Evolutionary conservation across 1,140 invertebrate species (phyloP).

Genomic region (Microplitis demolitor): DNA sequence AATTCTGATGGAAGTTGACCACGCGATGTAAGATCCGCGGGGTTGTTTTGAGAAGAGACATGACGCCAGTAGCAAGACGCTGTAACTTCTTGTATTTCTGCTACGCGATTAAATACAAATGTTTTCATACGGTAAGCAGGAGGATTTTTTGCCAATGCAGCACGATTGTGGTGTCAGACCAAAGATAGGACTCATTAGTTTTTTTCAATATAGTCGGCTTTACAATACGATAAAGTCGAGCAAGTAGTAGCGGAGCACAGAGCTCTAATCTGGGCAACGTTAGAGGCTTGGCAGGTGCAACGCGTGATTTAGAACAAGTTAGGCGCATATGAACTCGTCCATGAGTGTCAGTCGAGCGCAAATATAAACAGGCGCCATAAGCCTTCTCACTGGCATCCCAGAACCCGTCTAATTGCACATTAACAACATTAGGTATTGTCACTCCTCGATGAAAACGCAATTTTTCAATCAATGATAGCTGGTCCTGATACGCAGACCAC

Average conservation of each 20-base stretch:
- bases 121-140: background rate
- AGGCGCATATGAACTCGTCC: background rate
- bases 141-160: background rate
- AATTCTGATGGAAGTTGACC: background rate
- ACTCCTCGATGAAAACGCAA: conserved; percentile 12
- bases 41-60: conserved; percentile 48
- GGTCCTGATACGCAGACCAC: conserved; percentile 31
- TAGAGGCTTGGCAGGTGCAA: conserved; percentile 11
- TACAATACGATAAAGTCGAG: background rate
- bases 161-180: conserved; percentile 4
- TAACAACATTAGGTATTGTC: background rate
- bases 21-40: background rate
- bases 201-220: background rate
- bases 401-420: conserved; percentile 46
- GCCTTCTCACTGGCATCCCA: conserved; percentile 44
- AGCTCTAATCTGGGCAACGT: conserved; percentile 20
- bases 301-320: conserved; percentile 22
- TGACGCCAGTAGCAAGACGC: conserved; percentile 39
- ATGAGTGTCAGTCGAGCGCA: background rate
- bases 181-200: background rate
- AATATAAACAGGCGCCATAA: conserved; percentile 44
- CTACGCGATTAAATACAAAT: background rate
- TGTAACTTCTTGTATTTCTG: conserved; percentile 13
- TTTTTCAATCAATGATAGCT: conserved; percentile 15
- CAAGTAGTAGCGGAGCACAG: background rate